A percentile compares a stretch with the other conserved stretches of the same genome.
Evolutionary conservation across 2,797 vertebrate genomes (phyloP).

Genomic region (Sparidentex hasta): DNA sequence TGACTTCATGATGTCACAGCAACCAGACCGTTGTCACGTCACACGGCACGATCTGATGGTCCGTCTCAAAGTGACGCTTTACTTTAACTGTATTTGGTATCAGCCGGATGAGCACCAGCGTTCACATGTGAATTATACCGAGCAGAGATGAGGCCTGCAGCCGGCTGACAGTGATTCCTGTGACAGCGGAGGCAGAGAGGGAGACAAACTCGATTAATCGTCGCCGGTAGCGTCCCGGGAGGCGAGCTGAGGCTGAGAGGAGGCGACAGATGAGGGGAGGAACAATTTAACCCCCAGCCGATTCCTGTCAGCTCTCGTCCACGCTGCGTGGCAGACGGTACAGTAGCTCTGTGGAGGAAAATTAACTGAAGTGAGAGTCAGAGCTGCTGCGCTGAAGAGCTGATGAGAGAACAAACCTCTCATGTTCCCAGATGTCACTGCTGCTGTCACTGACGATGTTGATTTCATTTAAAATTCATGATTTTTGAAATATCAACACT

Average conservation of each 20-base stretch:
- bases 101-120: too few relatives aligned
- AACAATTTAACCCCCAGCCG: slow-evolving; percentile 54
- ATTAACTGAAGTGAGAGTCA: background rate
- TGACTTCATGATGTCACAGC: slow-evolving; percentile 20
- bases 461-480: too few relatives aligned
- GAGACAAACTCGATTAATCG: slow-evolving; percentile 37
- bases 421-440: background rate
- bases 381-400: background rate
- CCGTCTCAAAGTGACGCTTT: too few relatives aligned
- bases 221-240: background rate
- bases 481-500: too few relatives aligned
- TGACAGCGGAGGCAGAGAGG: slow-evolving; percentile 33
- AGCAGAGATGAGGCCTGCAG: background rate
- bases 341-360: slow-evolving; percentile 3
- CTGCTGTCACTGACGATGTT: background rate
- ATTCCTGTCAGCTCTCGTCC: slow-evolving; percentile 48
- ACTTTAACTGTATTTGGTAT: too few relatives aligned
- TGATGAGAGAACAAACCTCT: background rate
- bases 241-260: slow-evolving; percentile 53
- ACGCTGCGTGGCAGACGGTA: background rate
- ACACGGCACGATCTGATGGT: background rate
- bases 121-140: background rate
- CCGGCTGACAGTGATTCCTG: slow-evolving; percentile 15
- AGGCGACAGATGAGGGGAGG: slow-evolving; percentile 39
- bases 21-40: background rate